These are phyloP conservation scores for Etheostoma nigrum DNA, from an alignment of 2,797 vertebrate species.

Conservation along the genomic window DNA sequence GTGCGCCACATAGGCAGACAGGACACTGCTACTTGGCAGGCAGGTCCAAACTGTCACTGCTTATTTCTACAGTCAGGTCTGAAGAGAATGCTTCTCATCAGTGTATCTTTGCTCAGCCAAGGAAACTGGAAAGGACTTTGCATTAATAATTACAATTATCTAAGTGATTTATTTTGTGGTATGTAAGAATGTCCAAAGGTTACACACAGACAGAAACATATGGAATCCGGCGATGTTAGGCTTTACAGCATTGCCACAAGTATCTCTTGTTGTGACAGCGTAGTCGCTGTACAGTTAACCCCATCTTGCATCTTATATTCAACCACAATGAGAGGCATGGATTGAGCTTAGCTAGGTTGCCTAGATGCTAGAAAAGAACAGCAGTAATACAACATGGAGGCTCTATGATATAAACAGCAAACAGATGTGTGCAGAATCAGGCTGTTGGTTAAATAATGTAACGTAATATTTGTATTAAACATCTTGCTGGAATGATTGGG, in stretches of 20 bases:
- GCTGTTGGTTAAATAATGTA: constrained; percentile 66
- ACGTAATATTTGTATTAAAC: constrained; percentile 64
- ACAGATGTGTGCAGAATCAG: constrained; percentile 40
- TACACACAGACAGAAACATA: background rate
- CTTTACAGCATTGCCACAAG: background rate
- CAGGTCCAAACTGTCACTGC: constrained; percentile 79
- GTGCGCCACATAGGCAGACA: constrained; percentile 67
- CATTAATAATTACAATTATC: background rate
- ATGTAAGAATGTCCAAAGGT: constrained; percentile 17
- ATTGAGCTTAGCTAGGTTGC: constrained; percentile 22
- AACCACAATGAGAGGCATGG: constrained; percentile 34
- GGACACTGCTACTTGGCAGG: constrained; percentile 78
- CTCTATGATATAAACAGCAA: constrained; percentile 42
- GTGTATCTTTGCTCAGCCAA: constrained; percentile 73
- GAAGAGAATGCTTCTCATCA: constrained; percentile 69
- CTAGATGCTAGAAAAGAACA: constrained; percentile 44
- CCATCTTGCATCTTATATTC: constrained; percentile 19
- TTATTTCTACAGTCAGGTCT: constrained; percentile 70
- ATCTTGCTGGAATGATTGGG: constrained; percentile 32
- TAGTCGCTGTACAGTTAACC: constrained; percentile 9
- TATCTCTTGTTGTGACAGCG: constrained; percentile 13
- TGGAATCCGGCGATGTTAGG: constrained; percentile 9
- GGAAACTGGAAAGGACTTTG: constrained; percentile 8
- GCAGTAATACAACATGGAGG: constrained; percentile 58
- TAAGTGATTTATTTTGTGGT: background rate